Conservation (phyloP, 2,113 vertebrate genomes). For the Aegithalos caudatus region DNA sequence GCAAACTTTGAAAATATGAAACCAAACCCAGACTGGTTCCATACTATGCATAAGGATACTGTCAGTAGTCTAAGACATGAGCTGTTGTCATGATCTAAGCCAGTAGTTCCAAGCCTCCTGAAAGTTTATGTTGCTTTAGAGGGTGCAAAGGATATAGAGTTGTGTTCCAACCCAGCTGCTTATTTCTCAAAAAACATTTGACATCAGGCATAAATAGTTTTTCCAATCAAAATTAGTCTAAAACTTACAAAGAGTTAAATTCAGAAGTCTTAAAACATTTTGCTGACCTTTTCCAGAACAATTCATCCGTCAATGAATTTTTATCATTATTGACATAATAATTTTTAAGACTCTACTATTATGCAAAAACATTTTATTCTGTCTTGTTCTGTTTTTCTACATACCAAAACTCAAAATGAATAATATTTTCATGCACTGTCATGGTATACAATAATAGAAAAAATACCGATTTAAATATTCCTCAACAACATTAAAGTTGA, state of each 20-base stretch:
- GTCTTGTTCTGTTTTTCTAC: neutral
- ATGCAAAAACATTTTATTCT: neutral
- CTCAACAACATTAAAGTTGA: neutral
- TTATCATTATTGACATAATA: fast-evolving
- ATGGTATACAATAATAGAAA: neutral
- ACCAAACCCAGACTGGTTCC: neutral
- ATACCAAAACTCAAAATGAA: neutral
- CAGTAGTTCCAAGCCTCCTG: neutral
- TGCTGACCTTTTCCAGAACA: neutral
- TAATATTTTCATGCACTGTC: neutral
- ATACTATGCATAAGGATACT: too few species aligned
- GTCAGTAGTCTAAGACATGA: too few species aligned
- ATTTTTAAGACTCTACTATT: neutral
- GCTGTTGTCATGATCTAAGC: neutral
- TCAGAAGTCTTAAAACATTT: neutral
- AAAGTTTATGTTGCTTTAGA: neutral
- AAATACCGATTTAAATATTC: neutral
- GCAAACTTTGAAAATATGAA: neutral
- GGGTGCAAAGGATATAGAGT: neutral
- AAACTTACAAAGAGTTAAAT: neutral
- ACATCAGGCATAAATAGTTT: neutral
- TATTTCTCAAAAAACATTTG: neutral
- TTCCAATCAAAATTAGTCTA: neutral
- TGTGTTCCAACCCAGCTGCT: fast-evolving
- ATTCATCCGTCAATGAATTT: neutral